Evolutionary conservation across 1,140 invertebrate species (phyloP).

Genomic region (Heliothis subflexa): DNA sequence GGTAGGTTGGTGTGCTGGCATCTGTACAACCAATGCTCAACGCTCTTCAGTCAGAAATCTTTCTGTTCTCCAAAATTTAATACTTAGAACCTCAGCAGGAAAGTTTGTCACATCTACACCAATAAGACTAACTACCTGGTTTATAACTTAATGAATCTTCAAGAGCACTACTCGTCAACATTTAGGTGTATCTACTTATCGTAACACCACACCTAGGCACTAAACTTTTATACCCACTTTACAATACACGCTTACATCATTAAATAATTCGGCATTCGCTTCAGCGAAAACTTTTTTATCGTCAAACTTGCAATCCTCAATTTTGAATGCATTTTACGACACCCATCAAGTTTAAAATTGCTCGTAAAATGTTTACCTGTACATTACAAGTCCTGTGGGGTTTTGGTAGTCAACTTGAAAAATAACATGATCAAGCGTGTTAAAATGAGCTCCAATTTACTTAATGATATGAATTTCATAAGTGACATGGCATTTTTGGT

Average conservation of each 20-base stretch:
- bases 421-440: conserved; percentile 11
- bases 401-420: conserved; percentile 16
- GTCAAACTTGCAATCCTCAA: conserved; percentile 39
- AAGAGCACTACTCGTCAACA: neutral
- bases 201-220: neutral
- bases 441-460: conserved; percentile 1
- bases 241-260: conserved; percentile 18
- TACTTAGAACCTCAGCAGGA: neutral
- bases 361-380: conserved; percentile 28
- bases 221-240: conserved; percentile 26
- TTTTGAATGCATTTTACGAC: conserved; percentile 46
- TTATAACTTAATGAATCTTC: neutral
- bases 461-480: conserved; percentile 6
- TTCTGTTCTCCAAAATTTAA: too few species aligned
- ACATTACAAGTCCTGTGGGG: neutral
- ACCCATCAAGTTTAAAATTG: conserved; percentile 35
- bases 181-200: neutral
- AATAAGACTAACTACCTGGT: neutral
- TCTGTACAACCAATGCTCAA: too few species aligned
- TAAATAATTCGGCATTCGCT: conserved; percentile 6
- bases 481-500: neutral
- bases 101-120: neutral
- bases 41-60: too few species aligned
- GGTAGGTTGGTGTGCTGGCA: too few species aligned
- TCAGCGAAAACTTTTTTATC: conserved; percentile 19